Conservation (phyloP, 92 coral and sea anemone genomes). For the Desmophyllum pertusum region DNA sequence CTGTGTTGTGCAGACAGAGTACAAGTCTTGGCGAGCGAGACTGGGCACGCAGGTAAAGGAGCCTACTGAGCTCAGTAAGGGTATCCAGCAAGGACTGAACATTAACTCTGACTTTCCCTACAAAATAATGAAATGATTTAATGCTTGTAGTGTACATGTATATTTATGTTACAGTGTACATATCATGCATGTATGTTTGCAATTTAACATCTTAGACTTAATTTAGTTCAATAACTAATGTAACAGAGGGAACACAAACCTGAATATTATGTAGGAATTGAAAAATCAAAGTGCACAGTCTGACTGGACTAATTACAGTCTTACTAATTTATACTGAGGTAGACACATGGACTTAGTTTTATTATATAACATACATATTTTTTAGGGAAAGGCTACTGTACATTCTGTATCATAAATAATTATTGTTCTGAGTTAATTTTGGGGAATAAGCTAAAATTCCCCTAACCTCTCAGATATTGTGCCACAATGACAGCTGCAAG, state of each 20-base stretch:
- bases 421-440: background rate
- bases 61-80: slow-evolving; percentile 59
- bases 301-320: no score
- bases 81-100: slow-evolving; percentile 56
- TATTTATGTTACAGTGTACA: no score
- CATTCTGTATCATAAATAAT: background rate
- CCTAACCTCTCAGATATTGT: background rate
- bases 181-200: no score
- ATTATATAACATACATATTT: no score
- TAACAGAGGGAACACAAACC: no score
- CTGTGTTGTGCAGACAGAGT: slow-evolving; percentile 63
- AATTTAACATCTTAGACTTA: no score
- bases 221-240: no score
- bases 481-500: slow-evolving; percentile 6
- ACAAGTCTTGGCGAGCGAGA: slow-evolving; percentile 57
- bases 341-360: no score
- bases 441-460: background rate
- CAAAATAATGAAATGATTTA: background rate
- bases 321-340: no score
- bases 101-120: slow-evolving; percentile 46
- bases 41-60: slow-evolving; percentile 52
- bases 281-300: no score
- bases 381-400: background rate
- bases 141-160: background rate
- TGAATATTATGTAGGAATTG: no score